Percentiles rank a stretch among this genome's conserved stretches.
Conservation (phyloP, 2,888 invertebrate genomes). For the Thymelicus sylvestris region DNA sequence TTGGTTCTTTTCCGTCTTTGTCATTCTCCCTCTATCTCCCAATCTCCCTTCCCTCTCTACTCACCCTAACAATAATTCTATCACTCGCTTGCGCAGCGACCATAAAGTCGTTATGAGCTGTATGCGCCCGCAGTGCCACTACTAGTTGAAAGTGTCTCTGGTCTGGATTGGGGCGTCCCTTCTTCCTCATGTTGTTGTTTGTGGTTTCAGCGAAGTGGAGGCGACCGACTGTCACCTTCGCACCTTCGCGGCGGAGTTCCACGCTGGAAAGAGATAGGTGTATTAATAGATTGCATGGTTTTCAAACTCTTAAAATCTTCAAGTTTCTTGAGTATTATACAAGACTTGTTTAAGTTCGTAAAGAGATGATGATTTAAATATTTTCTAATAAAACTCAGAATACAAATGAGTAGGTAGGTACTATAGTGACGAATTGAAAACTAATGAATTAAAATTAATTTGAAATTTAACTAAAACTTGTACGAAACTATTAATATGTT, state of each 20-base stretch:
- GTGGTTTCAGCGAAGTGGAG: slow-evolving; percentile 99
- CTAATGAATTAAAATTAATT: too few relatives aligned
- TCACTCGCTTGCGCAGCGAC: slow-evolving; percentile 96
- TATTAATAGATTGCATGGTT: too few relatives aligned
- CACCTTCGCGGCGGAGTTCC: slow-evolving; percentile 94
- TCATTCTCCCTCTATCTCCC: background rate
- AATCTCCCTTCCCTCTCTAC: slow-evolving; percentile 51
- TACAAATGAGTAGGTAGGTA: too few relatives aligned
- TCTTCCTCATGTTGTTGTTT: slow-evolving; percentile 99
- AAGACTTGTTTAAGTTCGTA: too few relatives aligned
- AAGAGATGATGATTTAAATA: too few relatives aligned
- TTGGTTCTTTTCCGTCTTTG: background rate
- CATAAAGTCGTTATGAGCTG: slow-evolving; percentile 91
- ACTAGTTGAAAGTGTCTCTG: slow-evolving; percentile 98
- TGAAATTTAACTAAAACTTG: too few relatives aligned
- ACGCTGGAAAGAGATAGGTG: slow-evolving; percentile 80
- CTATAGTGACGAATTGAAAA: too few relatives aligned
- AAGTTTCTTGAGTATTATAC: too few relatives aligned
- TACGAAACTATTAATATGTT: too few relatives aligned
- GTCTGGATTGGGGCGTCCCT: slow-evolving; percentile 99
- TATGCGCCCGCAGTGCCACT: slow-evolving; percentile 96
- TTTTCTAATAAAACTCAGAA: too few relatives aligned
- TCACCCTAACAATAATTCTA: slow-evolving; percentile 97
- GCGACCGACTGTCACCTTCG: slow-evolving; percentile 97
- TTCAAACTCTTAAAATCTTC: too few relatives aligned